phyloP scores from a whole-genome alignment of 2,113 vertebrate genomes.

The Sinosuthora webbiana region DNA sequence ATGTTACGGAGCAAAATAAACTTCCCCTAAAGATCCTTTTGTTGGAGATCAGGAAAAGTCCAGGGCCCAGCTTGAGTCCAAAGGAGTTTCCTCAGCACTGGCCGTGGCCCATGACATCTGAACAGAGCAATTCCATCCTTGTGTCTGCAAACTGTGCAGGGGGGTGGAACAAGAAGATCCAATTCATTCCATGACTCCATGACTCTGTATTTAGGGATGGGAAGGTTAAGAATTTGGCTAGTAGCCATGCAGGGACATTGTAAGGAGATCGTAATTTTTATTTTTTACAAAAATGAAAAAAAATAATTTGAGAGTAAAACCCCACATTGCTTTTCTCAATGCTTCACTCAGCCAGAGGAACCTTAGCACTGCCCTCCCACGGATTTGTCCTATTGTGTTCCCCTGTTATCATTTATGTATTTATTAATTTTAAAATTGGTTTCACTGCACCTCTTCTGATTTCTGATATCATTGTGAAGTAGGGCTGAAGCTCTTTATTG shows the following conservation, averaged over 20 bases:
- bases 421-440: background rate
- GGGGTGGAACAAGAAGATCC: background rate
- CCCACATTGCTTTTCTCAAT: background rate
- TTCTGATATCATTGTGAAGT: background rate
- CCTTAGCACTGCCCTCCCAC: background rate
- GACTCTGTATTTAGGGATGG: background rate
- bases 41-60: background rate
- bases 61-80: background rate
- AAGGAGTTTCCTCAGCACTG: background rate
- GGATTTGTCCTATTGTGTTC: background rate
- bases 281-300: background rate
- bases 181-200: background rate
- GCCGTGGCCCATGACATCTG: rapidly evolving
- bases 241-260: background rate
- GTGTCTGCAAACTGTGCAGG: background rate
- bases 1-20: background rate
- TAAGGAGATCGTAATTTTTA: background rate
- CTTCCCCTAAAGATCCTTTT: background rate
- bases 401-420: background rate
- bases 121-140: background rate
- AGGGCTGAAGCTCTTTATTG: background rate
- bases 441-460: background rate
- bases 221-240: background rate
- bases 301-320: background rate
- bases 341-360: background rate